These are phyloP conservation scores for Uria aalge DNA, from an alignment of 2,113 vertebrate genomes.

Conservation along the genomic window DNA sequence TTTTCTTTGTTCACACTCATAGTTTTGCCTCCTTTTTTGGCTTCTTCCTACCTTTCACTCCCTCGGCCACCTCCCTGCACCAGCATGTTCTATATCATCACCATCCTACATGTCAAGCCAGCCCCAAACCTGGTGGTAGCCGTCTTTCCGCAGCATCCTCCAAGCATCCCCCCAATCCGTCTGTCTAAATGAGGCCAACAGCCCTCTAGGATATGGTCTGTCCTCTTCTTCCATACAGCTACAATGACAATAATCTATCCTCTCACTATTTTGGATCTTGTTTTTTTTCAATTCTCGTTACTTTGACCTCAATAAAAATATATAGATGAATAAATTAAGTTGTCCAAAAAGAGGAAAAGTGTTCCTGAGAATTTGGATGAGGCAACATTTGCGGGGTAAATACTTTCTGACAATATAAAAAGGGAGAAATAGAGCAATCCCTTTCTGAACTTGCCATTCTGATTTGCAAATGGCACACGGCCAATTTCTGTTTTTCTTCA, in stretches of 20 bases:
- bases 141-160: neutral
- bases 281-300: neutral
- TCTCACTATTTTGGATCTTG: neutral
- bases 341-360: neutral
- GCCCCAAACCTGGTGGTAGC: neutral
- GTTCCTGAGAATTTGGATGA: neutral
- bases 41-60: neutral
- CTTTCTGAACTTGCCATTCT: neutral
- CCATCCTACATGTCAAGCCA: fast-evolving
- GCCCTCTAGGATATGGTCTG: neutral
- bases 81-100: fast-evolving
- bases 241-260: neutral
- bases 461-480: neutral
- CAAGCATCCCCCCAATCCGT: neutral
- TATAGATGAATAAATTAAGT: neutral
- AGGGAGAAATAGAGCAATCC: neutral
- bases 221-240: neutral
- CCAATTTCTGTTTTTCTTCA: neutral
- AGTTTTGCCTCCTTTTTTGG: neutral
- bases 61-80: neutral
- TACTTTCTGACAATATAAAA: neutral
- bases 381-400: neutral
- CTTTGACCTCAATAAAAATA: neutral
- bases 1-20: neutral
- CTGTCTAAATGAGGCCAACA: neutral